Conservation (phyloP, 2,113 vertebrate species). For the Phalacrocorax brasilianus region DNA sequence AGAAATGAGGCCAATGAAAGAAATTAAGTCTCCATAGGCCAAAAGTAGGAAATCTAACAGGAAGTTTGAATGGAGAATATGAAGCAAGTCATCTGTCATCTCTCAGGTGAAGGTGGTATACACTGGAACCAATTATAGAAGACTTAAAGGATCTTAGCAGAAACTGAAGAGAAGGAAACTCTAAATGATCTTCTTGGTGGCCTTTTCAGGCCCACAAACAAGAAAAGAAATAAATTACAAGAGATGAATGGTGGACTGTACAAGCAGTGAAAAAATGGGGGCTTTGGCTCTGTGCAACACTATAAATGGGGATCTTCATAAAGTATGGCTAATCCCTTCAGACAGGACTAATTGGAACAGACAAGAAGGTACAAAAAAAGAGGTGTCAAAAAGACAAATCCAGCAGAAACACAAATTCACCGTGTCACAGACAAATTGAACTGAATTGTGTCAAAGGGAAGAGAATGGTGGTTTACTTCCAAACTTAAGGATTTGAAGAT, state of each 20-base stretch:
- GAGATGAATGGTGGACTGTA: not conserved
- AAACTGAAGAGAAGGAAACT: not conserved
- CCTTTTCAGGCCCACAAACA: not conserved
- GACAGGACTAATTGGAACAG: not conserved
- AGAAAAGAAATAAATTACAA: not conserved
- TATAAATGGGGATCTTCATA: not conserved
- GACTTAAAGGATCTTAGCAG: not conserved
- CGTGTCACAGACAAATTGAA: not conserved
- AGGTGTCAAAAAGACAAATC: not conserved
- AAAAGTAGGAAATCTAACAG: conserved; percentile 20
- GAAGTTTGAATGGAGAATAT: not conserved
- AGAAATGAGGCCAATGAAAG: conserved; percentile 25
- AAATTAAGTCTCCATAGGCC: conserved; percentile 51
- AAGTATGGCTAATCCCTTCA: not conserved
- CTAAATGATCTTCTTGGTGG: not conserved
- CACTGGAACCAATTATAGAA: not conserved
- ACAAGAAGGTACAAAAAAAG: not conserved
- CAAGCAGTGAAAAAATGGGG: not conserved
- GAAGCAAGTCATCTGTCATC: conserved; percentile 1
- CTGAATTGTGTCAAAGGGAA: not conserved
- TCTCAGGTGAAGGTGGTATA: not conserved
- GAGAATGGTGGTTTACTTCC: not conserved
- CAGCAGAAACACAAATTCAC: not conserved
- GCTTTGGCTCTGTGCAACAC: not conserved
- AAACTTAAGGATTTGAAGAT: not conserved